Conservation (phyloP, 2,888 invertebrate species). For the Biston betularia region DNA sequence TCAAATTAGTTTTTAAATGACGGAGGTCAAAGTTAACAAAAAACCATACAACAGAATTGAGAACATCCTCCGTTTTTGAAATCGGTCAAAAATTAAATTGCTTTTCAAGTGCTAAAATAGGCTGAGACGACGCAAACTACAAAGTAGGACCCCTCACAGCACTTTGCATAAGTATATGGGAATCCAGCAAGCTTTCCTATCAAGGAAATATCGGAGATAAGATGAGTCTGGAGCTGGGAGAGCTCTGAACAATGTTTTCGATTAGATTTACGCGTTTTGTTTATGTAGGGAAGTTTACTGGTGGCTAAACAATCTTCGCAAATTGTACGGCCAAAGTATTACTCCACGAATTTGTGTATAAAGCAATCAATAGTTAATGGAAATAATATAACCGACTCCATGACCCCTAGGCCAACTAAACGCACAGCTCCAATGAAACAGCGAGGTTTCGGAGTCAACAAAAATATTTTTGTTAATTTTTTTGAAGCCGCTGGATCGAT, state of each 20-base stretch:
- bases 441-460: too few species aligned
- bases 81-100: slow-evolving; percentile 38
- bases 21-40: too few species aligned
- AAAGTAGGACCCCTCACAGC: slow-evolving; percentile 24
- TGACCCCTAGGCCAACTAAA: too few species aligned
- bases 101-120: slow-evolving; percentile 6
- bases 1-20: too few species aligned
- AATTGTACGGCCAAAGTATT: slow-evolving; percentile 11
- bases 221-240: slow-evolving; percentile 35
- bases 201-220: slow-evolving; percentile 35
- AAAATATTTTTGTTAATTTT: too few species aligned
- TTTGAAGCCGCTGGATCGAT: too few species aligned
- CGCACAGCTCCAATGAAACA: too few species aligned
- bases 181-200: slow-evolving; percentile 31
- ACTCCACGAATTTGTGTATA: not conserved
- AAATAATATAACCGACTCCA: too few species aligned
- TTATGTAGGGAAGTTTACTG: slow-evolving; percentile 28
- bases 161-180: slow-evolving; percentile 36
- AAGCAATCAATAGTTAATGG: not conserved
- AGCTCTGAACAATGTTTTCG: slow-evolving; percentile 40
- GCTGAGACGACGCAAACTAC: slow-evolving; percentile 18
- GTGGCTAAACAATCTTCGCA: slow-evolving; percentile 14
- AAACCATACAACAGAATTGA: too few species aligned
- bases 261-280: slow-evolving; percentile 42
- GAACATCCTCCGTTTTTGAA: slow-evolving; percentile 2